Evolutionary conservation across 1,140 invertebrate species (phyloP).

Genomic region (Pissodes strobi): DNA sequence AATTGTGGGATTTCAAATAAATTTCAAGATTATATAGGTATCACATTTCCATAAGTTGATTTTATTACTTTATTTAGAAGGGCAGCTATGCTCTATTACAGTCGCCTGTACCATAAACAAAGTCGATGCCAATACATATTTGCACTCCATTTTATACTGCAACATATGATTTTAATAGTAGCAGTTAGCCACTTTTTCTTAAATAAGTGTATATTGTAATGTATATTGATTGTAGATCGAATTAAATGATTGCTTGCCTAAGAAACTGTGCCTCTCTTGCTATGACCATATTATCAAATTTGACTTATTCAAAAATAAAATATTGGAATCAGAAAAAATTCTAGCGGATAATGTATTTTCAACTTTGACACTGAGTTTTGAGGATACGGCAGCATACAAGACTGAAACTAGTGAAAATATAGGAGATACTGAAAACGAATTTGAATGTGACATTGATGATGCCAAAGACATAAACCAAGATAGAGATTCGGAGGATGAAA

Average conservation of each 20-base stretch:
- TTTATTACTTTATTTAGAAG: too few species aligned
- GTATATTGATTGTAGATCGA: constrained; percentile 16
- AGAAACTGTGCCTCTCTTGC: constrained; percentile 18
- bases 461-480: neutral
- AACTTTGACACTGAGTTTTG: neutral
- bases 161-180: too few species aligned
- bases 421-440: neutral
- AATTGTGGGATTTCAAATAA: too few species aligned
- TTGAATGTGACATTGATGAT: neutral
- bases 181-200: too few species aligned
- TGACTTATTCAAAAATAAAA: constrained; percentile 18
- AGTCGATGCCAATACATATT: too few species aligned
- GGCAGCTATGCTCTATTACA: too few species aligned
- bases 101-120: too few species aligned
- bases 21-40: too few species aligned
- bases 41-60: too few species aligned
- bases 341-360: too few species aligned
- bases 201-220: too few species aligned
- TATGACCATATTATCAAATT: constrained; percentile 21
- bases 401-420: neutral
- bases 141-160: too few species aligned
- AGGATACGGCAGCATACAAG: neutral
- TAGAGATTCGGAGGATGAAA: constrained; percentile 1
- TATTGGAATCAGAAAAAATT: constrained; percentile 21
- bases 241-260: neutral